Evolutionary conservation across 1,140 invertebrate species (phyloP), one percentile per base, ranked within the genome.

Genomic region (Zaprionus vittiger): DNA sequence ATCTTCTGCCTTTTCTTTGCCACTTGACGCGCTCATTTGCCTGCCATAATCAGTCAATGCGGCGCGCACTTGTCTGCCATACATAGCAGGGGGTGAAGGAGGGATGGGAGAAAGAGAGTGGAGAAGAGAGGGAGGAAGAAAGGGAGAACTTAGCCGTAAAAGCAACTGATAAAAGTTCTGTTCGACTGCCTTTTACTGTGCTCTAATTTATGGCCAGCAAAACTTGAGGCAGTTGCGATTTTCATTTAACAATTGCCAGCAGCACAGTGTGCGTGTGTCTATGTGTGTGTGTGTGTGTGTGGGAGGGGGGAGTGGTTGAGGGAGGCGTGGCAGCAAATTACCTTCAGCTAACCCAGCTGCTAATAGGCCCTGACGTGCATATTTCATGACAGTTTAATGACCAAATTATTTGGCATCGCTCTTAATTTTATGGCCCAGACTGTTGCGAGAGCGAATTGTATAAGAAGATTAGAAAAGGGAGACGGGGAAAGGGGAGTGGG

Each of bases 21-120:
- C 69, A 72, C 73, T 76, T 72, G 73, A 72, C 61, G 37, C 57
- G 24, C 70, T 81, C 79, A 87, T 87, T 90, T 87, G 79, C 78
- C 81, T 81, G 75, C 72, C 72, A 81, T 84, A 84, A 84, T 84
- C 81, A 90, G 85, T 84, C 81, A 87, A 87, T 89, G 84, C 74
- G 54, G 34, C 71, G 74, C 71, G 69, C 79, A 81, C 41, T 73
- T 70, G 63, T 60, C 73, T 62, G 78, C 44, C 76, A 26, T 34
- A 79, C 22, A 31, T 12, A n/a, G 6, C 41, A n/a, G 41, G 15
- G 5, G 38, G 14, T n/a, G 14, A 60, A 6, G 11, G 2, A 24
- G 6, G 24, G 24, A 14, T 26, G 12, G 6, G 17, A 15, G 15
- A 5, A 9, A 65, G 44, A 59, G 61, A 26, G n/a, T 7, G 26